Evolutionary conservation across 2,797 vertebrate genomes (phyloP), one percentile per base, ranked within the genome.

Genomic region (Uromys caudimaculatus): DNA sequence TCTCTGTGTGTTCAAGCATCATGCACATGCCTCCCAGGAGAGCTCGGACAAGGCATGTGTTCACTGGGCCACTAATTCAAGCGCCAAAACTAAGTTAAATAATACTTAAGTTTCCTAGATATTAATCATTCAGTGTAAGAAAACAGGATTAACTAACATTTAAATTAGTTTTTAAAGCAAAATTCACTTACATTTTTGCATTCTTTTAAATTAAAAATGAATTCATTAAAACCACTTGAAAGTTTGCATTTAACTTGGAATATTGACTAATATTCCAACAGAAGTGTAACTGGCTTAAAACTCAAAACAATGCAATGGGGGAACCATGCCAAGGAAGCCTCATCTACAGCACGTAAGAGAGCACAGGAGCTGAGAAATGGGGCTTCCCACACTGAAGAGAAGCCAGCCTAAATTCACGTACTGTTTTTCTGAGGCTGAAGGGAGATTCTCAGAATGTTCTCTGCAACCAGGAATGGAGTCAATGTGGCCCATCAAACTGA

Each of bases 401-500:
- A 79, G 67, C 38, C 69, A 29, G 78, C 67, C 32, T 38, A 35
- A 75, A 21, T 7, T 9, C 86, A 54, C 54, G n/a, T 14, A 3
- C 91, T 76, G 47, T 44, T 56, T 64, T 38, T 62, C 19, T 32
- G 41, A n/a, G 27, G 76, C 69, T 21, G 24, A 54, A 29, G 76
- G 75, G 32, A 38, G 81, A 27, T 24, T 4, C 19, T 54, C 35
- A 76, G 47, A 50, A 21, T n/a, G 56, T 83, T 78, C 92, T 90
- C 52, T 69, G 35, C 19, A 50, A 13, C 67, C 41, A 44, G 58
- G 24, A 75, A 50, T 13, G 86, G 38, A 44, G n/a, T 98, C 91
- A 98, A 3, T 98, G 85, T 5, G 93, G 84, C 71, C 97, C 96
- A 97, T 98, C 98, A 97, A 99, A 99, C 98, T 99, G 99, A 96